Evolutionary conservation across 2,113 vertebrate species (phyloP), one percentile per base, ranked within the genome.

Genomic region (Corvus cornix): DNA sequence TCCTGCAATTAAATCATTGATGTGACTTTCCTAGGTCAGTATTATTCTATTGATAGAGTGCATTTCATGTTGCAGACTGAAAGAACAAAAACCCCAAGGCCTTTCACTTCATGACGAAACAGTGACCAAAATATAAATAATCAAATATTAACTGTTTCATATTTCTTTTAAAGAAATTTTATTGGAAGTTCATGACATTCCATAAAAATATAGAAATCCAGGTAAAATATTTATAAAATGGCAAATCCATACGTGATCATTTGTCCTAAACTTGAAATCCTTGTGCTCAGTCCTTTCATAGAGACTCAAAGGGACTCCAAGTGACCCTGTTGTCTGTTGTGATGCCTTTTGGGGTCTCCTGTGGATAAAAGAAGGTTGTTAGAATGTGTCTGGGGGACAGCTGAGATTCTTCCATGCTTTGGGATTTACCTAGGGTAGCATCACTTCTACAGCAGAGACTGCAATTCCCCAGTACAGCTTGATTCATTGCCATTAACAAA

Each of bases 401-500:
- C 63, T 49, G 48, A 77, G 31, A 5, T 33, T 43, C 31, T 37
- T 43, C 35, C 10, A 17, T 77, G 18, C 49, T 49, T 49, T 84
- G 56, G 79, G 79, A 63, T 77, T 76, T 84, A 63, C 79, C 49
- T 77, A 30, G 63, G 35, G 19, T 41, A 35, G 31, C 0, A 0
- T 18, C 66, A 63, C 63, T 49, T 63, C 16, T 33, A 11, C 27
- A 84, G 43, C 27, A 63, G 41, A 63, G 41, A 7, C 58, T 84
- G 56, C 76, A 77, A 64, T 27, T 93, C 83, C 74, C 28, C 46
- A 5, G 22, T 77, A 67, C 37, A 60, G 23, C 44, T 80, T 96
- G 96, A 74, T 82, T 80, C 72, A 35, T 53, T 74, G 52, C 69
- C 84, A 87, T 96, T 97, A 96, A 69, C 58, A 41, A 92, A 67